Evolutionary conservation across 1,140 invertebrate genomes (phyloP), one percentile per base, ranked within the genome.

Genomic region (Philotrypesis tridentata): DNA sequence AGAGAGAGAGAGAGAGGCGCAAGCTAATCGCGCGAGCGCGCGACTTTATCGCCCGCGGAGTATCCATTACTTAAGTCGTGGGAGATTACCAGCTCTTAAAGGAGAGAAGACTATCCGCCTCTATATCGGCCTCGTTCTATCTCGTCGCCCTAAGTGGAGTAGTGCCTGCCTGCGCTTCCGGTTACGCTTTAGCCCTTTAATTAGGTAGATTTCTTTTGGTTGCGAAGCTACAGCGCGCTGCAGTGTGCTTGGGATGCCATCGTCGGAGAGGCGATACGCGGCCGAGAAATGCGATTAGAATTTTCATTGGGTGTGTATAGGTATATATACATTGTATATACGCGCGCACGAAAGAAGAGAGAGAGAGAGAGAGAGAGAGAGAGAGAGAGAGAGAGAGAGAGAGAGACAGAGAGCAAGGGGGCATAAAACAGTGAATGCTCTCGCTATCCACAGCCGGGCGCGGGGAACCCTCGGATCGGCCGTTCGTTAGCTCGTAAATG

Each of bases 1-100:
- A n/a, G n/a, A n/a, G n/a, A n/a, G n/a, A n/a, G n/a, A n/a, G n/a
- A n/a, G n/a, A n/a, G n/a, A 31, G 33, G 5, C 40, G 40, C 8
- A 40, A 27, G 21, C 27, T 29, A n/a, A n/a, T n/a, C n/a, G n/a
- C n/a, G n/a, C n/a, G n/a, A 3, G 70, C 29, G 23, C 55, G 55
- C 78, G 17, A 61, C 61, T 71, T 80, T 61, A 74, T 80, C 71
- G 79, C 71, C 61, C 72, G 61, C 48, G 21, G 21, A 33, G 37
- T 74, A 80, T 74, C 79, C 79, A 73, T 74, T 80, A 74, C 68
- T 72, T 79, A 79, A 79, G 55, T 63, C 33, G 31, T 55, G 21
- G 61, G 68, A 72, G 55, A 79, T 79, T 72, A 63, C 55, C 40
- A 43, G 61, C 12, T 21, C 29, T 9, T 65, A 67, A 65, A 67